Conservation (phyloP, 2,113 vertebrate species). For the Felis chaus region DNA sequence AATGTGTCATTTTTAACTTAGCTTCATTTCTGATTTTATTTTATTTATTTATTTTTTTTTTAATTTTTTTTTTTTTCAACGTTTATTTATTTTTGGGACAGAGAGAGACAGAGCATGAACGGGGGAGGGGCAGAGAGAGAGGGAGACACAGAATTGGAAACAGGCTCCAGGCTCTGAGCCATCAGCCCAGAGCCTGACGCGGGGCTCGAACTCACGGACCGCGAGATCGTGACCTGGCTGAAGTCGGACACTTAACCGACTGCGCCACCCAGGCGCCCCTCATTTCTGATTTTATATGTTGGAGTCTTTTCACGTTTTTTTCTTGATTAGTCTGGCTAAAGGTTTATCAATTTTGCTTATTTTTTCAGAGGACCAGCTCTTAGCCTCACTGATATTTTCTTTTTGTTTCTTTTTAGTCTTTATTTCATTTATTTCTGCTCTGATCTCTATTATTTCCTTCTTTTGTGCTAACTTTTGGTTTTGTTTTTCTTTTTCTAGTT, state of each 20-base stretch:
- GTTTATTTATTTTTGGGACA: no score
- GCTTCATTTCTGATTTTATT: not conserved
- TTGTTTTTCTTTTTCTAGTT: not conserved
- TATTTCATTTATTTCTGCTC: not conserved
- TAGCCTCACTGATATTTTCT: not conserved
- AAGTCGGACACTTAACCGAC: no score
- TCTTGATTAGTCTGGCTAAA: not conserved
- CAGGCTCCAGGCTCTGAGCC: no score
- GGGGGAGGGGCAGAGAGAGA: no score
- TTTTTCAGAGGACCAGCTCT: not conserved
- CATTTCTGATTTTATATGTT: not conserved
- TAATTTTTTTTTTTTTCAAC: no score
- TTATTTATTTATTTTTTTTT: no score
- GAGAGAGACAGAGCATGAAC: no score
- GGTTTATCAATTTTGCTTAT: not conserved
- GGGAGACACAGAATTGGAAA: no score
- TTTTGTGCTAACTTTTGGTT: not conserved
- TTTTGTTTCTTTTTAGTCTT: not conserved
- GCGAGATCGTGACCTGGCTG: no score
- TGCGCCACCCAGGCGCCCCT: no score
- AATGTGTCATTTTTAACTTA: not conserved
- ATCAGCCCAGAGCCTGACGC: no score
- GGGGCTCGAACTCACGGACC: no score
- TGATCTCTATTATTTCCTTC: not conserved
- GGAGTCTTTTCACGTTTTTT: not conserved